Conservation (phyloP, 2,888 invertebrate species). For the Hypolimnas misippus region DNA sequence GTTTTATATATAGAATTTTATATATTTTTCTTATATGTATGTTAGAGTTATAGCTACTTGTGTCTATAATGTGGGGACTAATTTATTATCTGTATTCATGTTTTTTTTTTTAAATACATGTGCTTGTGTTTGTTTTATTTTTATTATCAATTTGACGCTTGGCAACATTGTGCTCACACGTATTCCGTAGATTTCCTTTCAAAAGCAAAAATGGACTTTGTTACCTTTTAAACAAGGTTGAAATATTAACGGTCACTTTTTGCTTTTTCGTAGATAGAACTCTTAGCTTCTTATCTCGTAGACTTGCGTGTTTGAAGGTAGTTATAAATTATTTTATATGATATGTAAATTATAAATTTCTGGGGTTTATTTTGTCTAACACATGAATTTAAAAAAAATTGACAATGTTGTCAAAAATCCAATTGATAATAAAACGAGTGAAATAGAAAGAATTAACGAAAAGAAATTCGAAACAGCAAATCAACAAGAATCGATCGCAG, state of each 20-base stretch:
- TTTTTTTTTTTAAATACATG: slow-evolving; percentile 60
- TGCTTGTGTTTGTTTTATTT: slow-evolving; percentile 81
- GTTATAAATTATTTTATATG: slow-evolving; percentile 53
- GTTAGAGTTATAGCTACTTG: slow-evolving; percentile 25
- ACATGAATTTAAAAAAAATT: slow-evolving; percentile 23
- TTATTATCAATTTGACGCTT: slow-evolving; percentile 84
- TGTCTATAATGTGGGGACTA: slow-evolving; percentile 43
- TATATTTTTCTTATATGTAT: slow-evolving; percentile 19
- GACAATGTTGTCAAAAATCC: slow-evolving; percentile 77
- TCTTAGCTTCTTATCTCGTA: slow-evolving; percentile 72
- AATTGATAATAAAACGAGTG: slow-evolving; percentile 77
- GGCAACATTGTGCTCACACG: slow-evolving; percentile 83
- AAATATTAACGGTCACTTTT: slow-evolving; percentile 60
- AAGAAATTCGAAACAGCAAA: slow-evolving; percentile 76
- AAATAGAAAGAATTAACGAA: slow-evolving; percentile 53
- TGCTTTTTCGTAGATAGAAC: slow-evolving; percentile 74
- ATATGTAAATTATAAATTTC: slow-evolving; percentile 45
- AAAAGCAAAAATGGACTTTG: slow-evolving; percentile 70
- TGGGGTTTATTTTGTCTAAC: slow-evolving; percentile 41
- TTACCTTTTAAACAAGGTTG: slow-evolving; percentile 46
- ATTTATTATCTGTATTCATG: slow-evolving; percentile 44
- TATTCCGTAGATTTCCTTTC: slow-evolving; percentile 48
- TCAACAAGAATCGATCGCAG: slow-evolving; percentile 80
- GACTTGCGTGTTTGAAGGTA: slow-evolving; percentile 70
- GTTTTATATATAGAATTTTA: slow-evolving; percentile 11